phyloP scores from a whole-genome alignment of 2,113 vertebrate genomes.

The Capricornis sumatraensis region DNA sequence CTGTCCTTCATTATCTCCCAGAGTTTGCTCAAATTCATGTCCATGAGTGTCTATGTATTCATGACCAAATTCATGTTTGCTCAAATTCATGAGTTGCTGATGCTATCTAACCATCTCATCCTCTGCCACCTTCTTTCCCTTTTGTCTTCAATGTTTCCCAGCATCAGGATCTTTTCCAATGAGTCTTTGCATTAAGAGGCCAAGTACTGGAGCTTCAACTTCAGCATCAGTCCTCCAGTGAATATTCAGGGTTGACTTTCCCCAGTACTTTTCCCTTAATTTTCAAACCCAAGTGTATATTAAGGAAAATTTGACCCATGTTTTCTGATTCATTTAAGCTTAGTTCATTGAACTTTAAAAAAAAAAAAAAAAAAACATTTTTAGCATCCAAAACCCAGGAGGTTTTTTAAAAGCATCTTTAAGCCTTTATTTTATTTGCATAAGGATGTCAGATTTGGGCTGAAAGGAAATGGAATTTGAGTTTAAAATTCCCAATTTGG shows the following conservation, averaged over 20 bases:
- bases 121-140: background rate
- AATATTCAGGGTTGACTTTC: background rate
- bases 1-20: background rate
- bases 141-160: background rate
- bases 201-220: background rate
- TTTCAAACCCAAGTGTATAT: constrained; percentile 29
- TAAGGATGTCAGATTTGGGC: background rate
- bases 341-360: background rate
- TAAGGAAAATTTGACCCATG: constrained; percentile 39
- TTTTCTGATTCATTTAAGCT: constrained; percentile 46
- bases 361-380: background rate
- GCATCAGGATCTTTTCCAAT: background rate
- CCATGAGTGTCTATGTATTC: background rate
- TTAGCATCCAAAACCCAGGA: background rate
- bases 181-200: background rate
- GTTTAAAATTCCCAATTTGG: background rate
- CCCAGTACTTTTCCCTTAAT: background rate
- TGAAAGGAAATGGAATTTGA: constrained; percentile 51
- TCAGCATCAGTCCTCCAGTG: background rate
- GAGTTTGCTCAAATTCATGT: background rate
- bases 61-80: background rate
- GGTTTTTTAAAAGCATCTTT: background rate
- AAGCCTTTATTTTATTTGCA: constrained; percentile 28
- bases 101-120: background rate
- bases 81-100: background rate